Percentiles rank a stretch among this genome's conserved stretches.
Evolutionary conservation across 2,888 invertebrate genomes (phyloP).

Genomic region (Spodoptera littoralis): DNA sequence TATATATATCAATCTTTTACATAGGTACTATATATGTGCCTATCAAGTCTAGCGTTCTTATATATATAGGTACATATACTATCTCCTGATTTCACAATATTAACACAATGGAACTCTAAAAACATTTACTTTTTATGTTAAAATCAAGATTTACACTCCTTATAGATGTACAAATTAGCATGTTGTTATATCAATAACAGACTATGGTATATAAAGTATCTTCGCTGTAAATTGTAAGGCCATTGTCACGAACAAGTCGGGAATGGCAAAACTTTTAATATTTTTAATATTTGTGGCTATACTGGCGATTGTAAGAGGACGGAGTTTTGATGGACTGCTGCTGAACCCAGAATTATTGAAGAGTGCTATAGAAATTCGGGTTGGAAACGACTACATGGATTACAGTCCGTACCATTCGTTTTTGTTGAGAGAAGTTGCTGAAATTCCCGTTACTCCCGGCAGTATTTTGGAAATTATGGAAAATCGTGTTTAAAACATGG

Average conservation of each 20-base stretch:
- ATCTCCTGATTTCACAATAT: conserved; percentile 22
- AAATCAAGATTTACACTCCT: conserved; percentile 25
- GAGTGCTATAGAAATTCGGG: conserved; percentile 61
- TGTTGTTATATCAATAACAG: conserved; percentile 24
- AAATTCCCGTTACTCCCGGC: conserved; percentile 33
- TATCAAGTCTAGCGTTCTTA: no score
- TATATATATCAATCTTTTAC: no score
- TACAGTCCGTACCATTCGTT: conserved; percentile 67
- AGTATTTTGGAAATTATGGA: conserved; percentile 16
- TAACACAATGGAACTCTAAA: conserved; percentile 11
- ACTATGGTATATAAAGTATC: conserved; percentile 52
- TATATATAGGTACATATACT: no score
- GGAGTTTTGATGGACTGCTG: conserved; percentile 65
- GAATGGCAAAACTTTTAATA: conserved; percentile 69
- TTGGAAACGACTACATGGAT: conserved; percentile 77
- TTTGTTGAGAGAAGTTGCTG: conserved; percentile 41
- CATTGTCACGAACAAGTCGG: conserved; percentile 48
- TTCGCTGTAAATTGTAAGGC: conserved; percentile 33
- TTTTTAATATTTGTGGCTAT: conserved; percentile 62
- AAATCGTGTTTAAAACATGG: neutral
- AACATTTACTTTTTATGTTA: conserved; percentile 44
- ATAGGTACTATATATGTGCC: no score
- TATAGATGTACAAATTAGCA: conserved; percentile 42
- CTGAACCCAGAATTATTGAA: conserved; percentile 76
- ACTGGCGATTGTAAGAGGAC: conserved; percentile 55